Evolutionary conservation across 2,797 vertebrate species (phyloP).

Genomic region (Clarias pachynema): DNA sequence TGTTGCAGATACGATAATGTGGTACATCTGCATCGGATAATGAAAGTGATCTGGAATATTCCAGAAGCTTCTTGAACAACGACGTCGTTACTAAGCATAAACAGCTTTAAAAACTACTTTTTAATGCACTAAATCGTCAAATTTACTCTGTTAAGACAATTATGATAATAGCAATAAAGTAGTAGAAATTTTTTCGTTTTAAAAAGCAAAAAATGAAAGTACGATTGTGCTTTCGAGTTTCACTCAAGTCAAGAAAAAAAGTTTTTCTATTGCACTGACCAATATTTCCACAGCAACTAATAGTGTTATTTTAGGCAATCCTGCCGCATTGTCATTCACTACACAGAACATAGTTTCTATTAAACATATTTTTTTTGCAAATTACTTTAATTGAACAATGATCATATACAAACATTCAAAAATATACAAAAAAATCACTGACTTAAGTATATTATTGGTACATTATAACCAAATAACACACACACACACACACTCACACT

Average conservation of each 20-base stretch:
- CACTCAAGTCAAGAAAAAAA: conserved; percentile 41
- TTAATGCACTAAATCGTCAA: conserved; percentile 7
- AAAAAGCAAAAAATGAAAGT: conserved; percentile 16
- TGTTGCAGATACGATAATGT: conserved; percentile 33
- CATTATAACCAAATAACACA: too few relatives aligned
- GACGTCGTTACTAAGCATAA: conserved; percentile 6
- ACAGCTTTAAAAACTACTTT: conserved; percentile 30
- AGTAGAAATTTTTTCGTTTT: conserved; percentile 14
- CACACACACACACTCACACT: too few relatives aligned
- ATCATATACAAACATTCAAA: too few relatives aligned
- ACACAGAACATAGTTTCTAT: not conserved
- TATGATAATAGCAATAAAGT: conserved; percentile 22
- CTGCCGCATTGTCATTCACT: not conserved
- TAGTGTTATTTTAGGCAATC: not conserved
- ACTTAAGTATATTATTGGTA: too few relatives aligned
- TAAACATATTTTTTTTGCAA: not conserved
- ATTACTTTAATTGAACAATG: too few relatives aligned
- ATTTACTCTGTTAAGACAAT: conserved; percentile 31
- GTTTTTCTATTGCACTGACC: conserved; percentile 49
- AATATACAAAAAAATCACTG: too few relatives aligned
- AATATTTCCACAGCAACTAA: conserved; percentile 6
- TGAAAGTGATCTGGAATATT: conserved; percentile 14
- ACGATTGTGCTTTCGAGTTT: conserved; percentile 45
- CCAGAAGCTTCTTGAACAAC: conserved; percentile 33
- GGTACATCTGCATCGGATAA: conserved; percentile 33